phyloP scores from a whole-genome alignment of 2,888 invertebrate species.

The Cetonia aurata region DNA sequence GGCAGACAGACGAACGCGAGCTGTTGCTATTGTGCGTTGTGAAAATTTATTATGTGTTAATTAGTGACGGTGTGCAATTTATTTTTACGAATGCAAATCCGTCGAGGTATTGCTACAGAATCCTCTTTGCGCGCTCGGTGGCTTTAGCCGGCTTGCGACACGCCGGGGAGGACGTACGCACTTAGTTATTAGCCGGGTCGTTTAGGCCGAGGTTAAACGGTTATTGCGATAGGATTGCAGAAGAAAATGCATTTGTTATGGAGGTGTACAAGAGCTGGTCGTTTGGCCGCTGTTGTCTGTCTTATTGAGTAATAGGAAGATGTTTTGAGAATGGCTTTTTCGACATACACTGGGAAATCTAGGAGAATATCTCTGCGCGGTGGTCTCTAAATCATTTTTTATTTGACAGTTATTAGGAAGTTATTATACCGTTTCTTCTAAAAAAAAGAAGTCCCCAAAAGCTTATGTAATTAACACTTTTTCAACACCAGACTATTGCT shows the following conservation, averaged over 20 bases:
- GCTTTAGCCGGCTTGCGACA: slow-evolving; percentile 20
- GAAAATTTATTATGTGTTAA: slow-evolving; percentile 45
- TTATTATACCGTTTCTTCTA: too few species aligned
- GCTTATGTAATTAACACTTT: too few species aligned
- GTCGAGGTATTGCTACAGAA: slow-evolving; percentile 32
- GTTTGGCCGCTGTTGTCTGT: too few species aligned
- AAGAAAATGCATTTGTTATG: slow-evolving; percentile 10
- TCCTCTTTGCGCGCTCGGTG: slow-evolving; percentile 13
- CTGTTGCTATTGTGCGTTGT: slow-evolving; percentile 33
- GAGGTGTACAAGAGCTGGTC: too few species aligned
- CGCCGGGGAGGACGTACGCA: slow-evolving; percentile 24
- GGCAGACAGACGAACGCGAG: slow-evolving; percentile 9
- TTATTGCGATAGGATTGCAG: slow-evolving; percentile 18
- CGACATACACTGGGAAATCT: too few species aligned
- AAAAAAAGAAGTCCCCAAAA: too few species aligned
- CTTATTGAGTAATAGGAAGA: slow-evolving; percentile 13
- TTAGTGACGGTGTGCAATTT: slow-evolving; percentile 39
- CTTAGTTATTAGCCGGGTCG: slow-evolving; percentile 19
- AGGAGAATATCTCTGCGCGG: too few species aligned
- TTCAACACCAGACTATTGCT: too few species aligned
- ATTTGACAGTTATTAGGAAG: too few species aligned
- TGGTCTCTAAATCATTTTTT: too few species aligned
- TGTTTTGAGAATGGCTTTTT: not conserved
- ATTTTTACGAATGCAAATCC: slow-evolving; percentile 42
- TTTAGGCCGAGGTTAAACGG: slow-evolving; percentile 32